phyloP scores from a whole-genome alignment of 2,113 vertebrate genomes.

The Chrysemys picta region DNA sequence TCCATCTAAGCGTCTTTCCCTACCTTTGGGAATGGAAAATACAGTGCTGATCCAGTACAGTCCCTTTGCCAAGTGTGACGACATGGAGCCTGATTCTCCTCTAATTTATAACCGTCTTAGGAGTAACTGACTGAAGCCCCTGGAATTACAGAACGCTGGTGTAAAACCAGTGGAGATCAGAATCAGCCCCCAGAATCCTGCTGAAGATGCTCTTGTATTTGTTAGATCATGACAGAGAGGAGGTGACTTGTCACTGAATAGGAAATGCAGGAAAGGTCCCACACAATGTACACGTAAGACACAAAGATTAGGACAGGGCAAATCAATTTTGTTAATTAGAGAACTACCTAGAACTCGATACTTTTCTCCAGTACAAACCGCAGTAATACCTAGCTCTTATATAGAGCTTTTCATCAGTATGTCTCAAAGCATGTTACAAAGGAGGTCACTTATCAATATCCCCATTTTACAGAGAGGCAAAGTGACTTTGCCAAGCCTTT shows the following conservation, averaged over 20 bases:
- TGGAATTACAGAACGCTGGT: not conserved
- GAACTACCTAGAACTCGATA: not conserved
- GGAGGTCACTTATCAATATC: too few relatives aligned
- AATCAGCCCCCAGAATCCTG: not conserved
- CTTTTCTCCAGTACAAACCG: not conserved
- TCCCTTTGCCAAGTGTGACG: not conserved
- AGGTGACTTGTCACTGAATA: fast-evolving
- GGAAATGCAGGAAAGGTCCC: not conserved
- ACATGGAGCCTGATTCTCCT: not conserved
- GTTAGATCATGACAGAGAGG: fast-evolving
- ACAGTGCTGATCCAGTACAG: not conserved
- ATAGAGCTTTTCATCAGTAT: too few relatives aligned
- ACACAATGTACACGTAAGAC: not conserved
- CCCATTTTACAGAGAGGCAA: not conserved
- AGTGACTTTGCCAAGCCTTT: not conserved
- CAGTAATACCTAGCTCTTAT: too few relatives aligned
- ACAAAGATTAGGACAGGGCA: not conserved
- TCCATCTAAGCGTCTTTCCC: not conserved
- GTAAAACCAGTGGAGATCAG: not conserved
- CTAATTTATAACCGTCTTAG: not conserved
- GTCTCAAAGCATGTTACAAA: too few relatives aligned
- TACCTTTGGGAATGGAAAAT: not conserved
- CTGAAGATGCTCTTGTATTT: not conserved
- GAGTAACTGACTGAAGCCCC: not conserved
- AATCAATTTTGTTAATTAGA: not conserved